phyloP scores from a whole-genome alignment of 2,797 vertebrate genomes.

The Knipowitschia caucasica region DNA sequence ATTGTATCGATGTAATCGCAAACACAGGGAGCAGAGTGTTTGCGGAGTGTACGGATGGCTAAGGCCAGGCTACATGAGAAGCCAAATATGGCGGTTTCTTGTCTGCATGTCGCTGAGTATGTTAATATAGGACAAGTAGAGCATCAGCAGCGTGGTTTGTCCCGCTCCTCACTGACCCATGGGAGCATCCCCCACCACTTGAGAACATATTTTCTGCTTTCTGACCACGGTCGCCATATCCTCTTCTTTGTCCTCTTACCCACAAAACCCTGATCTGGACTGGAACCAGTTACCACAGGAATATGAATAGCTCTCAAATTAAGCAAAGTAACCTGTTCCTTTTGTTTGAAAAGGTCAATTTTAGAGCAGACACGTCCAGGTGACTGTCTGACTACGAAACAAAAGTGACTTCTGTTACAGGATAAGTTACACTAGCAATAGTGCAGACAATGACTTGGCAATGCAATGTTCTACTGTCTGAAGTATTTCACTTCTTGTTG shows the following conservation, averaged over 20 bases:
- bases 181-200: constrained; percentile 54
- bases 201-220: constrained; percentile 44
- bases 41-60: too few relatives aligned
- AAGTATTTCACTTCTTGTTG: constrained; percentile 51
- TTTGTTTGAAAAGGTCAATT: constrained; percentile 71
- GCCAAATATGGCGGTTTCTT: neutral
- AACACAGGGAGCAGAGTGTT: too few relatives aligned
- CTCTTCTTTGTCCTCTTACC: constrained; percentile 46
- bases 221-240: constrained; percentile 50
- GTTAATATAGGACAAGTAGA: constrained; percentile 60
- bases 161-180: constrained; percentile 54
- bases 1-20: too few relatives aligned
- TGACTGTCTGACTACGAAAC: constrained; percentile 63
- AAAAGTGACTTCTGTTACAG: constrained; percentile 72
- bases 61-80: too few relatives aligned
- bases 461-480: constrained; percentile 52
- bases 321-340: constrained; percentile 59
- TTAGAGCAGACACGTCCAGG: constrained; percentile 64
- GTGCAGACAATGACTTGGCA: constrained; percentile 69
- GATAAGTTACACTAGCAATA: constrained; percentile 62
- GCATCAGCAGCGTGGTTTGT: constrained; percentile 54
- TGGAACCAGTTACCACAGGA: constrained; percentile 68
- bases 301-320: constrained; percentile 65
- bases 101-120: constrained; percentile 37
- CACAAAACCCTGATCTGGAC: constrained; percentile 58